These are phyloP conservation scores for Ostrea denselamellosa DNA, from an alignment of 1,140 invertebrate genomes.

Conservation along the genomic window DNA sequence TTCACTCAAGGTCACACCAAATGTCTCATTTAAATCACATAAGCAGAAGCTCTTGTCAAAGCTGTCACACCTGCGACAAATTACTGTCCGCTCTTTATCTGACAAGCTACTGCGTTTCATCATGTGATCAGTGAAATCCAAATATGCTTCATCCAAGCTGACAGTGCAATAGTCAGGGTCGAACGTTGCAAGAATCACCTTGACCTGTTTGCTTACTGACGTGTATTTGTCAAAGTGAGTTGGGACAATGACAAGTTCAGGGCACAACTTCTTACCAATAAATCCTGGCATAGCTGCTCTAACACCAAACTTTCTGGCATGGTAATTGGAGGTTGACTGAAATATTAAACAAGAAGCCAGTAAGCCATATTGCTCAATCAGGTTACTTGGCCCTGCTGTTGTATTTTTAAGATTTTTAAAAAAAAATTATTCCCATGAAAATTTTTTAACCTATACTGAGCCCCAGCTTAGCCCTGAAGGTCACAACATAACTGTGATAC, in stretches of 20 bases:
- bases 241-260: slow-evolving; percentile 82
- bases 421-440: too few relatives aligned
- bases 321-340: slow-evolving; percentile 85
- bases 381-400: too few relatives aligned
- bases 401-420: too few relatives aligned
- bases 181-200: slow-evolving; percentile 81
- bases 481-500: too few relatives aligned
- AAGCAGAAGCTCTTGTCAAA: slow-evolving; percentile 57
- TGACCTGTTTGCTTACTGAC: slow-evolving; percentile 79
- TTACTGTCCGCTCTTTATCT: slow-evolving; percentile 66
- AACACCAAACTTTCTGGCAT: slow-evolving; percentile 84
- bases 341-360: slow-evolving; percentile 62
- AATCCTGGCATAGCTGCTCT: slow-evolving; percentile 87
- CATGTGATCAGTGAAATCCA: slow-evolving; percentile 83
- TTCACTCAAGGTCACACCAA: not conserved
- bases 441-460: too few relatives aligned
- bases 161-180: slow-evolving; percentile 82
- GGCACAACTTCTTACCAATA: slow-evolving; percentile 85
- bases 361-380: too few relatives aligned
- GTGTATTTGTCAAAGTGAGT: slow-evolving; percentile 83
- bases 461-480: too few relatives aligned
- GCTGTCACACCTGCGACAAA: slow-evolving; percentile 57
- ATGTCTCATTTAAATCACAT: slow-evolving; percentile 69
- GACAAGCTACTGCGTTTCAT: slow-evolving; percentile 62
- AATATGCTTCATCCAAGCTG: slow-evolving; percentile 85